A percentile compares a stretch with the other conserved stretches of the same genome.
Evolutionary conservation across 1,140 invertebrate species (phyloP).

Genomic region (Parasteatoda tepidariorum): DNA sequence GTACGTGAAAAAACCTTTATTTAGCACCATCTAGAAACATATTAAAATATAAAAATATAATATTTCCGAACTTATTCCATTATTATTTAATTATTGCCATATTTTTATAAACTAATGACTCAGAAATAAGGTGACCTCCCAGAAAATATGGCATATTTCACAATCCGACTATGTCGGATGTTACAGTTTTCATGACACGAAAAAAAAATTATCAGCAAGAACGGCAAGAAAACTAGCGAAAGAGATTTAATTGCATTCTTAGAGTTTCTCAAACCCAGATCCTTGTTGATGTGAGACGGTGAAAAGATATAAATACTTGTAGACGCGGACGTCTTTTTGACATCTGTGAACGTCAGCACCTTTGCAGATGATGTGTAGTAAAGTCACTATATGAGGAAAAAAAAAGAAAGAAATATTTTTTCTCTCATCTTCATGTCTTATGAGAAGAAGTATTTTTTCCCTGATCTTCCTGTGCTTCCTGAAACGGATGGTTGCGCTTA

Average conservation of each 20-base stretch:
- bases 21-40: too few species aligned
- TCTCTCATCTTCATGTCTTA: not conserved
- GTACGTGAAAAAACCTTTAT: too few species aligned
- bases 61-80: too few species aligned
- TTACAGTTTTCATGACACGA: not conserved
- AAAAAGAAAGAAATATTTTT: not conserved
- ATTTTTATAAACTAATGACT: too few species aligned
- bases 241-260: slow-evolving; percentile 45
- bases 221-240: slow-evolving; percentile 7
- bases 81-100: too few species aligned
- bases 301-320: slow-evolving; percentile 55
- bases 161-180: not conserved
- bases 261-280: not conserved
- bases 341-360: slow-evolving; percentile 55
- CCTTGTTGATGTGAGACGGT: slow-evolving; percentile 17
- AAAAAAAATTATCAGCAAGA: slow-evolving; percentile 9
- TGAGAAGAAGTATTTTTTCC: not conserved
- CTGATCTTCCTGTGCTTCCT: slow-evolving; percentile 20
- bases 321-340: slow-evolving; percentile 38
- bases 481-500: slow-evolving; percentile 31
- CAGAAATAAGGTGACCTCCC: not conserved
- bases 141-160: not conserved
- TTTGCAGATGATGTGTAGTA: slow-evolving; percentile 44
- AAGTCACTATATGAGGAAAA: slow-evolving; percentile 13
- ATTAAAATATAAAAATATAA: too few species aligned